A percentile compares a stretch with the other conserved stretches of the same genome.
Conservation (phyloP, 2,113 vertebrate species). For the Baryphthengus martii region DNA sequence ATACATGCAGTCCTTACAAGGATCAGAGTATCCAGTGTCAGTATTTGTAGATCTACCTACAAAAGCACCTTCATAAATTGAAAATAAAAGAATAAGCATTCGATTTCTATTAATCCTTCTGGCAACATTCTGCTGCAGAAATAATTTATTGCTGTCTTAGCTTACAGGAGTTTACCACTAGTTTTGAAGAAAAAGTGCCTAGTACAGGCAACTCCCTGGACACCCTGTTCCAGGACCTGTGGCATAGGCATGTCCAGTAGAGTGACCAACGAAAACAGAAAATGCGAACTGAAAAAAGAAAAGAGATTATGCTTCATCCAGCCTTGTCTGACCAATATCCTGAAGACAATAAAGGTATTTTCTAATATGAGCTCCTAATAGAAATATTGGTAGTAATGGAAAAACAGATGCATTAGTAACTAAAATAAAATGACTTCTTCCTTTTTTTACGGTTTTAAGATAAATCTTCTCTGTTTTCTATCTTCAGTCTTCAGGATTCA, state of each 20-base stretch:
- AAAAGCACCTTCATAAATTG: neutral
- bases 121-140: neutral
- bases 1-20: neutral
- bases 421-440: neutral
- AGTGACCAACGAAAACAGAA: slow-evolving; percentile 88
- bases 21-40: neutral
- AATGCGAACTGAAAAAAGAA: slow-evolving; percentile 90
- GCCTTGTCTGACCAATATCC: slow-evolving; percentile 79
- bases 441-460: neutral
- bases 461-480: neutral
- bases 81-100: neutral
- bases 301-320: slow-evolving; percentile 87
- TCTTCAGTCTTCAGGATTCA: neutral
- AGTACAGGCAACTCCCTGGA: slow-evolving; percentile 92
- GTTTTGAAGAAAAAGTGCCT: slow-evolving; percentile 92
- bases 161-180: slow-evolving; percentile 89
- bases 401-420: neutral
- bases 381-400: neutral
- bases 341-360: slow-evolving; percentile 84
- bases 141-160: slow-evolving; percentile 68
- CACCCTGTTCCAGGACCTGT: slow-evolving; percentile 90
- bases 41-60: neutral
- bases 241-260: slow-evolving; percentile 90
- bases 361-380: neutral
- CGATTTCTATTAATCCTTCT: neutral